Evolutionary conservation across 2,797 vertebrate genomes (phyloP).

Genomic region (Coluber constrictor): DNA sequence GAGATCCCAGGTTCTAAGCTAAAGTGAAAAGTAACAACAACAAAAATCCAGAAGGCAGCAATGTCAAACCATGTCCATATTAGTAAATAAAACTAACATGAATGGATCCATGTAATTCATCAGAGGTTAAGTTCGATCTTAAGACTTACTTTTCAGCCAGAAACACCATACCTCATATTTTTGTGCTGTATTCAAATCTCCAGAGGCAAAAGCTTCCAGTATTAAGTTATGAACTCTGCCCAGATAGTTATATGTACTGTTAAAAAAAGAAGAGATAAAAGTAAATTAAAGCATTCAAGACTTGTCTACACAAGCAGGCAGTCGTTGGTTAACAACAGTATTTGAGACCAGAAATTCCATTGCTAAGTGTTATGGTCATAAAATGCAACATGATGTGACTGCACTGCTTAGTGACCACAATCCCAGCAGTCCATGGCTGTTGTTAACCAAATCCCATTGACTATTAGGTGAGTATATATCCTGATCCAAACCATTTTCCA

Average conservation of each 20-base stretch:
- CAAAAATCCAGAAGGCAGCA: neutral
- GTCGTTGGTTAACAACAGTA: neutral
- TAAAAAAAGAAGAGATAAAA: constrained; percentile 1
- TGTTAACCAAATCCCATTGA: neutral
- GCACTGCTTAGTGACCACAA: neutral
- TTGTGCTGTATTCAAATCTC: constrained; percentile 74
- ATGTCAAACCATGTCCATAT: neutral
- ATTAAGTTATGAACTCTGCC: constrained; percentile 76
- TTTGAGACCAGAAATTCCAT: neutral
- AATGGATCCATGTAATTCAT: neutral
- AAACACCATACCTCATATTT: constrained; percentile 79
- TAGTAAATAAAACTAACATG: neutral
- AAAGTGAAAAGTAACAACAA: neutral
- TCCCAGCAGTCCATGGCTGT: neutral
- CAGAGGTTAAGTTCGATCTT: neutral
- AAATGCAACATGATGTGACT: neutral
- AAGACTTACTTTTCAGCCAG: neutral
- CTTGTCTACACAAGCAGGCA: neutral
- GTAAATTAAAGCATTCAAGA: constrained; percentile 2
- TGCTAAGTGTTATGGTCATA: neutral
- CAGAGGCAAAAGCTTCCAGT: constrained; percentile 76
- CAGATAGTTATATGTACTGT: constrained; percentile 92
- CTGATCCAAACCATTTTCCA: neutral
- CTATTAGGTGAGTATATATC: neutral
- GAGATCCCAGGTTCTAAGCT: neutral